phyloP scores from a whole-genome alignment of 2,797 vertebrate genomes.

The Tiaroga cobitis region DNA sequence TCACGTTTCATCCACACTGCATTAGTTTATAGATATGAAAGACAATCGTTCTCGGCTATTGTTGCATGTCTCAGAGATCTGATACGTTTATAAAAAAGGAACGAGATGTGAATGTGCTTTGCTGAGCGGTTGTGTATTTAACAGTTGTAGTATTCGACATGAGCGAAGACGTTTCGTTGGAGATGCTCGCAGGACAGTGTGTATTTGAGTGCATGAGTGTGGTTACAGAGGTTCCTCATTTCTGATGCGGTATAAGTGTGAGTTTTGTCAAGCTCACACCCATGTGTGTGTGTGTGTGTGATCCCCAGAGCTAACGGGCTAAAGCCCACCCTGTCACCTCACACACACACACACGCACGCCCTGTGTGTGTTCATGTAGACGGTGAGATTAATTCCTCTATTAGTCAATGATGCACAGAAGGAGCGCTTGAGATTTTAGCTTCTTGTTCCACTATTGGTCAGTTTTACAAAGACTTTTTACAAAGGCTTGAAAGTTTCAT shows the following conservation, averaged over 20 bases:
- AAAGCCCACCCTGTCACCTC: constrained; percentile 5
- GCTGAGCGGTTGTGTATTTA: neutral
- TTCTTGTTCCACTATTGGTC: neutral
- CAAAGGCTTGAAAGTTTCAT: neutral
- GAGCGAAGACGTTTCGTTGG: neutral
- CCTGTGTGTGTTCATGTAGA: neutral
- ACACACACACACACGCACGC: constrained; percentile 13
- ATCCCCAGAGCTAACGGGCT: constrained; percentile 57
- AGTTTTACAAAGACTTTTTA: neutral
- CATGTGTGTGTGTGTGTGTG: constrained; percentile 67
- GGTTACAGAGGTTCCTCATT: constrained; percentile 70
- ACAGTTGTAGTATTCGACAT: neutral
- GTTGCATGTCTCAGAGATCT: neutral
- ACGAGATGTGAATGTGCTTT: neutral
- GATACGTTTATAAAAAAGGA: too few relatives aligned
- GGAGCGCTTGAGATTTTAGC: constrained; percentile 26
- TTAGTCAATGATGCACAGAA: constrained; percentile 28
- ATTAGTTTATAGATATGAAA: neutral
- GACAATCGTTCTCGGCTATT: neutral
- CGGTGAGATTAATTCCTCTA: constrained; percentile 39
- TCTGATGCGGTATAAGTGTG: constrained; percentile 67
- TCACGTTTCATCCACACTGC: neutral
- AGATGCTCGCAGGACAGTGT: neutral
- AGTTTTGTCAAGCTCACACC: constrained; percentile 64
- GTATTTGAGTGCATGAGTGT: constrained; percentile 55